Evolutionary conservation across 2,888 invertebrate genomes (phyloP), one percentile per base, ranked within the genome.

Genomic region (Labia minor): DNA sequence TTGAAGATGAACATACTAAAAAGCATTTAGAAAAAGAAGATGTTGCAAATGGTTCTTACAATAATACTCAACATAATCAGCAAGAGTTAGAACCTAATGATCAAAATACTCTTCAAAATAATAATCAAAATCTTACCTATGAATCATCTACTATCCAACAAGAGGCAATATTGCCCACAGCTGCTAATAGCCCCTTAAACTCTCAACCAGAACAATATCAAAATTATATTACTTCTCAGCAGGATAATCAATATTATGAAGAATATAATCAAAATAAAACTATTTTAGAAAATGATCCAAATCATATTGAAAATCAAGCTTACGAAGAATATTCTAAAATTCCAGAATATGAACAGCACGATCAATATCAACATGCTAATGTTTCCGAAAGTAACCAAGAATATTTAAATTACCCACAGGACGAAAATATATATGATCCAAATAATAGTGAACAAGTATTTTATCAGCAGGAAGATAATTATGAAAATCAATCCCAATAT

Each of bases 391-490:
- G 16, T 18, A n/a, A 26, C 14, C 6, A 63, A 14, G 19, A 61
- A 26, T 26, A 26, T 8, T 8, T 26, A 6, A 26, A 26, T 26
- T 26, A 26, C 8, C 26, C 26, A 26, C 4, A 4, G 3, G 64
- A 64, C 2, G 64, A 64, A 26, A 20, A 26, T 4, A 33, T 21
- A 21, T 63, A 63, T 63, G 63, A 64, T 18, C 21, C 26, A 21
- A n/a, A 26, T 21, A 18, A 21, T 14, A 6, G 14, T 21, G 14
- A 64, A 64, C 18, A n/a, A n/a, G 4, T 8, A n/a, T 16, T n/a
- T 18, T n/a, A 64, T n/a, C 26, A 20, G 21, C 26, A n/a, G 16
- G n/a, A 1, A 19, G 4, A 19, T 8, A 33, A 37, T 8, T 19
- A 62, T 26, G 11, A 11, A 61, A n/a, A 1, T 8, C 2, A 14